These are phyloP conservation scores for Linnaemya tessellans DNA, from an alignment of 2,888 invertebrate species.

Conservation along the genomic window DNA sequence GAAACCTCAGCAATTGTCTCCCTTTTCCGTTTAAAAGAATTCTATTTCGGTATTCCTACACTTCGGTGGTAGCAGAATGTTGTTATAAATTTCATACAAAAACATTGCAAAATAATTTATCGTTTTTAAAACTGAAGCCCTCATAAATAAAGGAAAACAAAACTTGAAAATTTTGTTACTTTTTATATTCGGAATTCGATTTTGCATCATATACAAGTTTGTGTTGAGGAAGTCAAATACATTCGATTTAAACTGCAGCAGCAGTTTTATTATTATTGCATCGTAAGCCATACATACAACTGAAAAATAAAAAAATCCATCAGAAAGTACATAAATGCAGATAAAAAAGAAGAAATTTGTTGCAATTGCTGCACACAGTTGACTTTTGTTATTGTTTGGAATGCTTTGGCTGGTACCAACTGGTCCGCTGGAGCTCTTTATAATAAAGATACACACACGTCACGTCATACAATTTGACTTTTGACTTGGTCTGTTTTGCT, in stretches of 20 bases:
- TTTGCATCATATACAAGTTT: conserved; percentile 48
- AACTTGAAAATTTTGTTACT: neutral
- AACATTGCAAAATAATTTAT: neutral
- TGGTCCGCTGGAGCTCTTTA: conserved; percentile 34
- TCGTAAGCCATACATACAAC: conserved; percentile 47
- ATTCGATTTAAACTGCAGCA: conserved; percentile 64
- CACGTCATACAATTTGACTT: conserved; percentile 26
- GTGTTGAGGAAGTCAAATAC: conserved; percentile 66
- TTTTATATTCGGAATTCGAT: neutral
- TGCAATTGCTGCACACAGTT: conserved; percentile 62
- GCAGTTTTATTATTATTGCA: conserved; percentile 61
- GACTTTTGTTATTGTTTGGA: conserved; percentile 65
- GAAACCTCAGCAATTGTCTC: too few species aligned
- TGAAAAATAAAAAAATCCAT: conserved; percentile 9
- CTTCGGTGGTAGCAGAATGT: too few species aligned
- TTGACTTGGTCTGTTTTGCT: conserved; percentile 57
- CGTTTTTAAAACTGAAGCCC: neutral
- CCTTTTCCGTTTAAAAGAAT: too few species aligned
- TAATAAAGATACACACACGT: conserved; percentile 4
- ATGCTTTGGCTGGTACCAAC: conserved; percentile 25
- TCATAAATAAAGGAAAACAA: neutral
- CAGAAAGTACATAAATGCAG: conserved; percentile 26
- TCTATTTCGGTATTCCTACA: too few species aligned
- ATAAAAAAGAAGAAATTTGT: conserved; percentile 53
- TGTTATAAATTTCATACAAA: too few species aligned